Evolutionary conservation across 2,113 vertebrate species (phyloP).

Genomic region (Cranoglanis bouderius): DNA sequence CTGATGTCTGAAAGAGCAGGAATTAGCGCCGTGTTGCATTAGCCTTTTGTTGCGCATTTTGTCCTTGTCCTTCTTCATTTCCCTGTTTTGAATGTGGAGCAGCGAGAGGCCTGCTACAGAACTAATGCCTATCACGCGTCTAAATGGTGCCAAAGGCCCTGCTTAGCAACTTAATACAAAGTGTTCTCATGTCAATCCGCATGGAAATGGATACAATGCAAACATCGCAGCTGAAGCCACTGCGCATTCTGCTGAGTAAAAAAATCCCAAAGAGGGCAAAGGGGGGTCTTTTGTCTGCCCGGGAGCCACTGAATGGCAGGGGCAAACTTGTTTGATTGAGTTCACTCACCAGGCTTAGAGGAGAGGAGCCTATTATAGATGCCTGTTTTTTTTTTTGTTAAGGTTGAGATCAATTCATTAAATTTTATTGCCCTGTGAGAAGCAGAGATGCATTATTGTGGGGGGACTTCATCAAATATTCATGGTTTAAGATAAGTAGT

Average conservation of each 20-base stretch:
- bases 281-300: slow-evolving; percentile 83
- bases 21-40: slow-evolving; percentile 99
- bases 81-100: slow-evolving; percentile 98
- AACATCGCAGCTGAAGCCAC: slow-evolving; percentile 99
- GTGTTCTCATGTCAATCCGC: slow-evolving; percentile 99
- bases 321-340: slow-evolving; percentile 99
- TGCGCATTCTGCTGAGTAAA: slow-evolving; percentile 97
- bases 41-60: slow-evolving; percentile 99
- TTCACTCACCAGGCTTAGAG: slow-evolving; percentile 97
- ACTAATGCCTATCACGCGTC: slow-evolving; percentile 98
- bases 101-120: slow-evolving; percentile 94
- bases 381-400: slow-evolving; percentile 86
- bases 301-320: slow-evolving; percentile 85
- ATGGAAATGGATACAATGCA: slow-evolving; percentile 99
- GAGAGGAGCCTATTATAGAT: slow-evolving; percentile 88
- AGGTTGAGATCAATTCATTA: slow-evolving; percentile 99
- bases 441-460: slow-evolving; percentile 97
- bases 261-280: slow-evolving; percentile 71
- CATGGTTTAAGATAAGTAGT: slow-evolving; percentile 99
- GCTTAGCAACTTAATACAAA: slow-evolving; percentile 97
- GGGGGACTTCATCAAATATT: slow-evolving; percentile 99
- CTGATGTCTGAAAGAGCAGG: slow-evolving; percentile 91
- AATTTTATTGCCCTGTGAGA: slow-evolving; percentile 99
- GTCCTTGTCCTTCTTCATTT: slow-evolving; percentile 98
- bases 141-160: slow-evolving; percentile 98